Conservation (phyloP, 2,113 vertebrate genomes). For the Ranitomeya imitator region DNA sequence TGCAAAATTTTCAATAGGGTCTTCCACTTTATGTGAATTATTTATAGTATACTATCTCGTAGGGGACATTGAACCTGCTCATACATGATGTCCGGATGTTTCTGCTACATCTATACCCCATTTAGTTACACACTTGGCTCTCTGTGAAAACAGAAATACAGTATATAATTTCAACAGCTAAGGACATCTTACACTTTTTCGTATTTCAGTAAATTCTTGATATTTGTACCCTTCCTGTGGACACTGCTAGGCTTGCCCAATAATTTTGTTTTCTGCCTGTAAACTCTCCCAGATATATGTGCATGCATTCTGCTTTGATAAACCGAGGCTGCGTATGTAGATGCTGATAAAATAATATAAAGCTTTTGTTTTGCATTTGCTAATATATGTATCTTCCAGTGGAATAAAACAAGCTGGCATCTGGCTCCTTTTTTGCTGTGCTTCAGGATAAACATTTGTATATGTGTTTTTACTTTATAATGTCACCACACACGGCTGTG, state of each 20-base stretch:
- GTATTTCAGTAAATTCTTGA: background rate
- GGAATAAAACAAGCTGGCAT: background rate
- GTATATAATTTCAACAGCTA: no score
- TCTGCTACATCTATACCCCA: no score
- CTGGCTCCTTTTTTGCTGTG: background rate
- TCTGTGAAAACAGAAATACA: no score
- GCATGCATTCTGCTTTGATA: background rate
- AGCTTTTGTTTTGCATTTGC: background rate
- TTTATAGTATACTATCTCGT: no score
- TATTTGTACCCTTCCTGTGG: background rate
- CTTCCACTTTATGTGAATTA: no score
- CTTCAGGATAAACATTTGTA: constrained; percentile 30
- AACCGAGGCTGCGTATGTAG: background rate
- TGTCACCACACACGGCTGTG: constrained; percentile 21
- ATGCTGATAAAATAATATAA: background rate
- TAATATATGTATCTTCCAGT: constrained; percentile 1
- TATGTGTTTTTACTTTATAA: constrained; percentile 31
- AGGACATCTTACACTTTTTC: background rate
- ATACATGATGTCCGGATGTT: no score
- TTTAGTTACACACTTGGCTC: no score
- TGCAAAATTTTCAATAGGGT: no score
- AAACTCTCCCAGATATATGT: background rate
- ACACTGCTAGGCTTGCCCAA: no score
- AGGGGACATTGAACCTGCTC: no score
- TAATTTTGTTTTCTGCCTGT: background rate